Conservation (phyloP, 1,140 invertebrate species). For the Hyposmocoma kahamanoa region DNA sequence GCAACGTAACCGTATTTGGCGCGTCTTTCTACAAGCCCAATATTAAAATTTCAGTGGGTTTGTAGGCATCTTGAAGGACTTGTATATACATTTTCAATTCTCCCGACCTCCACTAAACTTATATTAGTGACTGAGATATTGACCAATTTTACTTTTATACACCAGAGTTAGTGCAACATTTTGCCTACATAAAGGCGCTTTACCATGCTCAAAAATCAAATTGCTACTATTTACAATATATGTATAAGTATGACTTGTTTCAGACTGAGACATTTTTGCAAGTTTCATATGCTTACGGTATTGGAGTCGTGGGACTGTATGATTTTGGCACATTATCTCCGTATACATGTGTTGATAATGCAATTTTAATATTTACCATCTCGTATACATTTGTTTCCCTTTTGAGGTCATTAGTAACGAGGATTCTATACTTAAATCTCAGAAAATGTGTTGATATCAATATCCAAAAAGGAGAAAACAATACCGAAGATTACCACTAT, state of each 20-base stretch:
- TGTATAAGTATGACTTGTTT: too few relatives aligned
- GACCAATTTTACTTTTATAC: background rate
- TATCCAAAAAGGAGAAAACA: background rate
- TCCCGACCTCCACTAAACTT: too few relatives aligned
- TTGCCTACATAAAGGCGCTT: background rate
- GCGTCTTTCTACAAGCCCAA: too few relatives aligned
- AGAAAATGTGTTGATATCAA: slow-evolving; percentile 30
- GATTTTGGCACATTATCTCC: slow-evolving; percentile 45
- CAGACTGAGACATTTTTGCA: slow-evolving; percentile 25
- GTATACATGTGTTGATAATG: slow-evolving; percentile 47
- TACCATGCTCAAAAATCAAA: background rate
- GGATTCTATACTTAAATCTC: slow-evolving; percentile 32
- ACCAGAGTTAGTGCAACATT: background rate
- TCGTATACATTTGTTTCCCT: slow-evolving; percentile 33
- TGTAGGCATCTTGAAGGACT: too few relatives aligned
- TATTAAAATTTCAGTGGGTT: too few relatives aligned
- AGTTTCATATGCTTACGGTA: slow-evolving; percentile 31
- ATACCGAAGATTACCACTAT: slow-evolving; percentile 30
- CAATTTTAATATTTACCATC: slow-evolving; percentile 38
- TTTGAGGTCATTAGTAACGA: slow-evolving; percentile 37
- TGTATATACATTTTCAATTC: too few relatives aligned
- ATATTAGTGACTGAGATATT: background rate
- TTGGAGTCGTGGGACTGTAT: slow-evolving; percentile 47
- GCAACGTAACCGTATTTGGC: too few relatives aligned
- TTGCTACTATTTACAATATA: background rate